Conservation (phyloP, 2,888 invertebrate species). For the Apantesis nais region DNA sequence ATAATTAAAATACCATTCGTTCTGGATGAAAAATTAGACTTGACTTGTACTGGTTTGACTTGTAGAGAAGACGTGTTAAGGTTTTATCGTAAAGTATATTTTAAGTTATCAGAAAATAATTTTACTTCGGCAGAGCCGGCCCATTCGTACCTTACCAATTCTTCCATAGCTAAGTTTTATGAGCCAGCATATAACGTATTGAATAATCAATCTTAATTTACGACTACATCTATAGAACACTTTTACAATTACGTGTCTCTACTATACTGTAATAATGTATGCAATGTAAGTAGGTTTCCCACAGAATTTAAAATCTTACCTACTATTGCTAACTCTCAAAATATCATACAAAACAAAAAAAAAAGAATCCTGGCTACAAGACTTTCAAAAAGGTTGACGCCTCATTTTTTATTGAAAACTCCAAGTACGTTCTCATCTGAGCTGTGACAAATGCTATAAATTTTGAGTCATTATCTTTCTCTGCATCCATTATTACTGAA, state of each 20-base stretch:
- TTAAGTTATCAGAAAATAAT: not conserved
- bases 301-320: not conserved
- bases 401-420: slow-evolving; percentile 17
- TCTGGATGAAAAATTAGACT: slow-evolving; percentile 66
- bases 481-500: slow-evolving; percentile 14
- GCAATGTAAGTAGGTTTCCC: no score
- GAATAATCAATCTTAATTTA: no score
- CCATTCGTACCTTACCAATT: not conserved
- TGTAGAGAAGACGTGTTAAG: slow-evolving; percentile 26
- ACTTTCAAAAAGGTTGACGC: not conserved
- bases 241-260: not conserved
- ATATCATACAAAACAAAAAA: not conserved
- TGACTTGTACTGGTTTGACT: slow-evolving; percentile 31
- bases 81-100: not conserved
- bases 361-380: not conserved
- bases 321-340: not conserved
- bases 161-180: not conserved
- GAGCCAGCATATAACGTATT: not conserved
- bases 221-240: not conserved
- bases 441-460: slow-evolving; percentile 20
- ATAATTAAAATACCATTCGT: slow-evolving; percentile 83
- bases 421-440: slow-evolving; percentile 6
- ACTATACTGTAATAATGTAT: no score
- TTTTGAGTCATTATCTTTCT: slow-evolving; percentile 22
- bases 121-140: not conserved